Evolutionary conservation across 2,797 vertebrate genomes (phyloP).

Genomic region (Limnodromus scolopaceus): DNA sequence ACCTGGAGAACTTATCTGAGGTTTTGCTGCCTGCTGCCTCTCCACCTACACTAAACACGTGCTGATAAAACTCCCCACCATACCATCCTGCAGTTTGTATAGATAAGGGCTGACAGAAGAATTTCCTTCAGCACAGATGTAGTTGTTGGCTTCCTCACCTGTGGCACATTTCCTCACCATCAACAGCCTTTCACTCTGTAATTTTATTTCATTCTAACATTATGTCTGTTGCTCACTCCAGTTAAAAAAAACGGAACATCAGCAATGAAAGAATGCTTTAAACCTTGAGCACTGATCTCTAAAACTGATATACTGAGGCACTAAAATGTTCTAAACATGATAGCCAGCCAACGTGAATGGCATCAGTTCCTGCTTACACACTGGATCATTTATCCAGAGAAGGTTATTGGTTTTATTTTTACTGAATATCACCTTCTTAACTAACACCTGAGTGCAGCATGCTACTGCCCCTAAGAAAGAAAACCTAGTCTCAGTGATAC

Average conservation of each 20-base stretch:
- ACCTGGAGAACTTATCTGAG: not conserved
- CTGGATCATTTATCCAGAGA: not conserved
- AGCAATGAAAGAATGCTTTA: not conserved
- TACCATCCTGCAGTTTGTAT: not conserved
- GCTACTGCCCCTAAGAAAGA: not conserved
- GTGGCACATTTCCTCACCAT: not conserved
- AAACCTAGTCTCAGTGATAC: not conserved
- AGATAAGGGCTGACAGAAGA: not conserved
- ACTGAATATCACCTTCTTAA: not conserved
- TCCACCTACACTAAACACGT: not conserved
- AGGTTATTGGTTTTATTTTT: not conserved
- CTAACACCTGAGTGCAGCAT: not conserved
- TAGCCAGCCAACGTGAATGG: not conserved
- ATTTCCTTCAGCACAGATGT: not conserved
- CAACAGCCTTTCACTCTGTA: not conserved
- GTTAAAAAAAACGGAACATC: not conserved
- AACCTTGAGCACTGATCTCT: not conserved
- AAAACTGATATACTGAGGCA: not conserved
- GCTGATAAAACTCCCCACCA: not conserved
- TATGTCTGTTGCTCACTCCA: not conserved
- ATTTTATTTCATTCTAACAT: not conserved
- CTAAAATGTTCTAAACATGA: not conserved
- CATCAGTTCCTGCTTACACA: not conserved
- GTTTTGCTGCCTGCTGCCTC: not conserved
- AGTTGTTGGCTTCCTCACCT: not conserved